Evolutionary conservation across 1,140 invertebrate genomes (phyloP), one percentile per base, ranked within the genome.

Genomic region (Drosophila kurseongensis): DNA sequence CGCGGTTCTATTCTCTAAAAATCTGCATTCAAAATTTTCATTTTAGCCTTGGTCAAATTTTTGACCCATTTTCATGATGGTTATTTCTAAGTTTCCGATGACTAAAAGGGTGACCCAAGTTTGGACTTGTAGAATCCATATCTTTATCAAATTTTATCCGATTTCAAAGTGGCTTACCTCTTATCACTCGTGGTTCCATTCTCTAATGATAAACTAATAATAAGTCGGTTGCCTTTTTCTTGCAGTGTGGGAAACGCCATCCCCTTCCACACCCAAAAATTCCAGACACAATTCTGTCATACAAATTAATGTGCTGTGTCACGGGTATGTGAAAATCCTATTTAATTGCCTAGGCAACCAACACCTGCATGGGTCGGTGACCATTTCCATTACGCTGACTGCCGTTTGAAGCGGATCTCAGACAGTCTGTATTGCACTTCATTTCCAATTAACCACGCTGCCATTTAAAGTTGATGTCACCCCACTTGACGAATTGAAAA

Each of bases 261-360:
- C 57, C 42, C 18, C 9, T 40, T n/a, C 36, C 41, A 13, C 7
- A 7, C 14, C 60, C 7, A 65, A 67, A 67, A 41, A 51, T 18
- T 44, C 41, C 50, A 69, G 42, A 56, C 41, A 8, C 51, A 68
- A 68, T 71, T 68, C 36, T 48, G 63, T 68, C 51, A 48, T 40
- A 68, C 8, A 68, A 71, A 69, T 71, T 56, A 16, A 40, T 47
- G 48, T 42, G 35, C 47, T 68, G 59, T 51, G 45, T 27, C 42
- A 51, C n/a, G 47, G 54, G 38, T 32, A 47, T 35, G 45, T 59
- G 54, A 50, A 61, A 73, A 47, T 29, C 18, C 47, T 59, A 72
- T 62, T 80, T 81, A 81, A 85, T 81, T 85, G 68, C 63, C 58
- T 58, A 63, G 68, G 66, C 47, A 72, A 85, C 58, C 35, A 54